Evolutionary conservation across 1,140 invertebrate species (phyloP).

Genomic region (Drosophila biarmipes): DNA sequence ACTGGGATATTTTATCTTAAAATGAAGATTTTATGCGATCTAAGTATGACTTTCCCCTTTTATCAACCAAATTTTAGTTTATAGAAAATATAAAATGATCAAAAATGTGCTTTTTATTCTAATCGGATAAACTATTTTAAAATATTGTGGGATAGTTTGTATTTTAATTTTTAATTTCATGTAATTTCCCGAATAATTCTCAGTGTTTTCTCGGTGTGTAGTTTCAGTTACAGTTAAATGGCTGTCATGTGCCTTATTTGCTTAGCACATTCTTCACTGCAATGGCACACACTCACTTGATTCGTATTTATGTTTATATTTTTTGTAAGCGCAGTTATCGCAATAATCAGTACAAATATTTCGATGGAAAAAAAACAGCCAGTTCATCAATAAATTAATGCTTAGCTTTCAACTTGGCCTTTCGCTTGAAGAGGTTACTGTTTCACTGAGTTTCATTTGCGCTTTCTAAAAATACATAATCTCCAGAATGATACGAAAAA

Average conservation of each 20-base stretch:
- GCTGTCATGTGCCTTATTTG: slow-evolving; percentile 24
- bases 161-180: not conserved
- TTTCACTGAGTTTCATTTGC: slow-evolving; percentile 5
- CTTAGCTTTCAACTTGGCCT: slow-evolving; percentile 15
- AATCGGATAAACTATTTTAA: not conserved
- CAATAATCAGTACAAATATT: slow-evolving; percentile 8
- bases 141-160: too few species aligned
- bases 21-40: too few species aligned
- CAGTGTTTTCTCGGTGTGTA: not conserved
- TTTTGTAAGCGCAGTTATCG: slow-evolving; percentile 9
- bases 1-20: too few species aligned
- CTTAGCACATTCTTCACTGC: slow-evolving; percentile 26
- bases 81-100: too few species aligned
- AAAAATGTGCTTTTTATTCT: not conserved
- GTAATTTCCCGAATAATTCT: not conserved
- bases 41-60: too few species aligned
- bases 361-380: slow-evolving; percentile 13
- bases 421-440: slow-evolving; percentile 18
- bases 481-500: slow-evolving; percentile 41
- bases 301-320: slow-evolving; percentile 6
- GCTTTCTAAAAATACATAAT: slow-evolving; percentile 11
- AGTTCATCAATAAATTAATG: not conserved
- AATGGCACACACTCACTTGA: slow-evolving; percentile 24
- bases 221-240: slow-evolving; percentile 13
- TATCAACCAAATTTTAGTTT: too few species aligned